Evolutionary conservation across 2,797 vertebrate genomes (phyloP).

Genomic region (Rhyacichthys aspro): DNA sequence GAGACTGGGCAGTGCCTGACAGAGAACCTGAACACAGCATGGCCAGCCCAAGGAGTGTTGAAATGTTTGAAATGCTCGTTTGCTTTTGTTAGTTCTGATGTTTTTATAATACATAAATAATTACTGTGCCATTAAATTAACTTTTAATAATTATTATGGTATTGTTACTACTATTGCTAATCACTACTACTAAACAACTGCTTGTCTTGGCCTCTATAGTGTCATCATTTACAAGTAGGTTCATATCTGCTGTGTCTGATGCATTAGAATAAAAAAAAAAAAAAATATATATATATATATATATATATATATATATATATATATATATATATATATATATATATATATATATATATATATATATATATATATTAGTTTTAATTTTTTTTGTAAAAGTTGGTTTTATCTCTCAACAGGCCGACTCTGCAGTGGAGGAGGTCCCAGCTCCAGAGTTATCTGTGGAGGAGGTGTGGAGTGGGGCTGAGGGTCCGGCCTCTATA

Average conservation of each 20-base stretch:
- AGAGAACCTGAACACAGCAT: slow-evolving; percentile 23
- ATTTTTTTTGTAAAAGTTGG: background rate
- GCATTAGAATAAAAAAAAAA: background rate
- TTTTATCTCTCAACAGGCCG: slow-evolving; percentile 79
- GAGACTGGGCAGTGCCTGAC: slow-evolving; percentile 28
- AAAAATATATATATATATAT: no score
- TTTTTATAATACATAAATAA: no score
- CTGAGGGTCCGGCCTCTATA: slow-evolving; percentile 90
- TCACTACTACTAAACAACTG: background rate
- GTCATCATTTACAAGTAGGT: background rate
- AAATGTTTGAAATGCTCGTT: background rate
- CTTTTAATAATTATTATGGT: background rate
- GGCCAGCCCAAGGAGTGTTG: slow-evolving; percentile 11
- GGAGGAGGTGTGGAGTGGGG: slow-evolving; percentile 89
- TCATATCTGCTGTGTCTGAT: background rate
- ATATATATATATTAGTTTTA: no score
- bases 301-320: no score
- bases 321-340: no score
- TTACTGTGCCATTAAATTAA: no score
- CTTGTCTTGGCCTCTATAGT: background rate
- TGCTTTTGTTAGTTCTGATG: background rate
- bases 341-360: no score
- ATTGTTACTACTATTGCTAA: background rate
- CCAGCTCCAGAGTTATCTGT: slow-evolving; percentile 81
- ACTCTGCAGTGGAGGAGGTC: slow-evolving; percentile 88